Percentiles rank a stretch among this genome's conserved stretches.
Conservation (phyloP, 2,888 invertebrate genomes). For the Thera obeliscata region DNA sequence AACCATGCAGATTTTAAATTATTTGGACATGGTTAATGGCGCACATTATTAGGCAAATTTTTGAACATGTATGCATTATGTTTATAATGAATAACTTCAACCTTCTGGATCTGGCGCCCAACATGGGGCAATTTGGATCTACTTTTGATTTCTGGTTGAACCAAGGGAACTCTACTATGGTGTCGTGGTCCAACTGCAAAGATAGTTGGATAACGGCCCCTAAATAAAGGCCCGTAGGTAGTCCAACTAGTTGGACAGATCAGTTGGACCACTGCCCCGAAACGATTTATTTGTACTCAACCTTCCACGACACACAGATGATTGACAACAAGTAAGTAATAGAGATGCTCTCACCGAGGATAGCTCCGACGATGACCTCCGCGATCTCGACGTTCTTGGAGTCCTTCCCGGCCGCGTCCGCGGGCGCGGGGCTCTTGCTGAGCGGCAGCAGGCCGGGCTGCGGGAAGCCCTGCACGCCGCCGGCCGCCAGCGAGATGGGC, state of each 20-base stretch:
- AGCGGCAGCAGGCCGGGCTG: conserved; percentile 89
- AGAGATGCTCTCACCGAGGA: conserved; percentile 88
- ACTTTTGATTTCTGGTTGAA: not conserved
- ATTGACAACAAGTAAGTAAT: not conserved
- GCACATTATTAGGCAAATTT: no score
- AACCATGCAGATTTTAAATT: no score
- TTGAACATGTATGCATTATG: no score
- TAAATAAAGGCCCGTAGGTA: no score
- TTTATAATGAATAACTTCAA: no score
- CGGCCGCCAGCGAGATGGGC: conserved; percentile 93
- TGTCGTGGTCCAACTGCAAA: no score
- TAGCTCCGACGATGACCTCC: conserved; percentile 98
- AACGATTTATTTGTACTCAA: not conserved
- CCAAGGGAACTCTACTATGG: no score
- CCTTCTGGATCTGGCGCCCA: conserved; percentile 8
- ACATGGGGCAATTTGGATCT: not conserved
- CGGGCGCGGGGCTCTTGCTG: conserved; percentile 92
- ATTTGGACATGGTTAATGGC: no score
- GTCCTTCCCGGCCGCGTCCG: conserved; percentile 91
- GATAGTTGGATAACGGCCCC: no score
- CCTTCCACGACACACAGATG: not conserved
- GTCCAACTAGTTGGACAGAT: no score
- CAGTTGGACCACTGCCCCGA: not conserved
- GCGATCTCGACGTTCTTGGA: conserved; percentile 97
- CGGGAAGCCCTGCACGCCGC: conserved; percentile 85